Base-by-base conservation (phyloP, 2,888 invertebrate species). In the Marasmarcha lunaedactyla region DNA sequence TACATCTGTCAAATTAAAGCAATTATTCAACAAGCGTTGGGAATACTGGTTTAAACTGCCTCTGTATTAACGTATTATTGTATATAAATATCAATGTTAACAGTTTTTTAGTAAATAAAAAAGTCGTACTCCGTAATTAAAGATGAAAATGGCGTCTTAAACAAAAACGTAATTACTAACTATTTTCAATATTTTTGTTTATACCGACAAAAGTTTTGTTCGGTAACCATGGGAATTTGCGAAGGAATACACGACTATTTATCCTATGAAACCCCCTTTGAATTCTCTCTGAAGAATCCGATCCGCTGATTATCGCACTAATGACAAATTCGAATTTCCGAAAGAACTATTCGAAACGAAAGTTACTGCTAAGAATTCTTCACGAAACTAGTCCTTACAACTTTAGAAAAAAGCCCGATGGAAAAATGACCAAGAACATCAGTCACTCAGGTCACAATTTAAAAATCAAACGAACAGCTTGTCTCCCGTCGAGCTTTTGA, bases 391-490 rank as follows among this genome's bases (percentile, higher is more conserved):
- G 30, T 30, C 11, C 30, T n/a, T 11, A 30, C 9, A 30, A 10
- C 30, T 4, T 20, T 5, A 7, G 7, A 30, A 30, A 30, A 42
- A 39, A 33, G 43, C 35, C 40, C n/a, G n/a, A 42, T 37, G 41
- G 39, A 40, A 41, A 46, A 47, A 46, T 40, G 49, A 55, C 55
- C 54, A 50, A 57, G 54, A 63, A 65, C 64, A 69, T 71, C 72
- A 71, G 54, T 72, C 72, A 67, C 63, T 59, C 57, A 51, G 55
- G 60, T 67, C 70, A 73, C 73, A 71, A 69, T 73, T 72, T 66
- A 63, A 67, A 68, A 76, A 73, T 70, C 70, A 68, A 68, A 68
- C 66, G 63, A 63, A 70, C 79, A 79, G 78, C 79, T 79, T 78
- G 78, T 78, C 73, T 74, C 74, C 74, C 74, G 70, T 51, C 65